A percentile compares a stretch with the other conserved stretches of the same genome.
phyloP scores from a whole-genome alignment of 1,140 invertebrate species.

The Drosophila quadrilineata region DNA sequence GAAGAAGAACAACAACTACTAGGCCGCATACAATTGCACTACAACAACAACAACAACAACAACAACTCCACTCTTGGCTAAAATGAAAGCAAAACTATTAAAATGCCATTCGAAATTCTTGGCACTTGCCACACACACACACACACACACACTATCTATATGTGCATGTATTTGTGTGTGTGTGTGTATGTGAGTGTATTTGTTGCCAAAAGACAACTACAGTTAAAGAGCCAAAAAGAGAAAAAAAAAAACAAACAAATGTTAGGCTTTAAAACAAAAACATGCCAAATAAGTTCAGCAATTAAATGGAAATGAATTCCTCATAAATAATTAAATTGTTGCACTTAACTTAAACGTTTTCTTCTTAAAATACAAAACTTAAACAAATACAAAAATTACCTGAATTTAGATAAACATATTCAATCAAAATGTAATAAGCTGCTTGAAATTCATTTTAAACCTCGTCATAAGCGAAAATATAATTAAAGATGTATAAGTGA shows the following conservation, averaged over 20 bases:
- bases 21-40: slow-evolving; percentile 27
- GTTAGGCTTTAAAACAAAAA: too few relatives aligned
- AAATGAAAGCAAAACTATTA: slow-evolving; percentile 54
- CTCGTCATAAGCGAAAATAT: too few relatives aligned
- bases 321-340: too few relatives aligned
- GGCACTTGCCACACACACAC: slow-evolving; percentile 27
- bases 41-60: slow-evolving; percentile 10
- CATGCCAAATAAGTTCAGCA: too few relatives aligned
- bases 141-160: not conserved
- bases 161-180: not conserved
- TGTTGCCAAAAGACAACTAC: slow-evolving; percentile 2
- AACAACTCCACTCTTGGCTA: slow-evolving; percentile 5
- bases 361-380: too few relatives aligned
- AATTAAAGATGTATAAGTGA: too few relatives aligned
- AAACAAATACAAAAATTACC: too few relatives aligned
- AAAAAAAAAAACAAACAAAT: not conserved
- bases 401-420: too few relatives aligned
- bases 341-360: too few relatives aligned
- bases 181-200: not conserved
- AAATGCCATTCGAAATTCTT: slow-evolving; percentile 59
- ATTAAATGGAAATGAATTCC: too few relatives aligned
- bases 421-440: too few relatives aligned
- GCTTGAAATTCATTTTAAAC: too few relatives aligned
- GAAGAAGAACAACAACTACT: slow-evolving; percentile 15
- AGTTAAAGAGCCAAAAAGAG: not conserved